Percentiles rank a stretch among this genome's conserved stretches.
These are phyloP conservation scores for Acanthosepion pharaonis DNA, from an alignment of 2,888 invertebrate species.

Conservation along the genomic window DNA sequence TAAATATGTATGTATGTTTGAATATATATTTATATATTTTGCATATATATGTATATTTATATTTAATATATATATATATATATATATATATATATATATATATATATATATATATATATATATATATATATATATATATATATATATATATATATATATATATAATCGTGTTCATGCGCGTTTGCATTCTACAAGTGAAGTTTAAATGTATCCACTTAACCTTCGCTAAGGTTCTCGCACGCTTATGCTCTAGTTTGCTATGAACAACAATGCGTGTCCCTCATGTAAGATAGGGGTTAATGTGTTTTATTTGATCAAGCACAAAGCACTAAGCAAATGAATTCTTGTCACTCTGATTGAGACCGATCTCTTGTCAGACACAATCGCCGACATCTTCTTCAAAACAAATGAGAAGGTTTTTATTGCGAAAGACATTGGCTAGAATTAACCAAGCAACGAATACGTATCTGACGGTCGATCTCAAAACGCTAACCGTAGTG, in stretches of 20 bases:
- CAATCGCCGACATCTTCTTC: not conserved
- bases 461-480: not conserved
- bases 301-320: not conserved
- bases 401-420: not conserved
- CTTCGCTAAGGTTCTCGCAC: not conserved
- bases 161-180: not conserved
- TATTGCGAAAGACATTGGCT: not conserved
- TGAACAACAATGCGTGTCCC: not conserved
- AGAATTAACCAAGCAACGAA: not conserved
- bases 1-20: too few species aligned
- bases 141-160: not conserved
- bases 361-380: not conserved
- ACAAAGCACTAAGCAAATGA: not conserved
- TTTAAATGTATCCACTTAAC: not conserved
- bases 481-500: not conserved
- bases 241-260: not conserved
- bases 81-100: too few species aligned
- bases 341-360: not conserved
- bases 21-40: too few species aligned
- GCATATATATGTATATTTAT: too few species aligned
- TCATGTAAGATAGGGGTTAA: not conserved
- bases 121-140: not conserved
- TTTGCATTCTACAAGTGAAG: not conserved
- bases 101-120: too few species aligned
- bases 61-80: too few species aligned